Conservation (phyloP, 2,113 vertebrate species). For the Thamnaconus septentrionalis region DNA sequence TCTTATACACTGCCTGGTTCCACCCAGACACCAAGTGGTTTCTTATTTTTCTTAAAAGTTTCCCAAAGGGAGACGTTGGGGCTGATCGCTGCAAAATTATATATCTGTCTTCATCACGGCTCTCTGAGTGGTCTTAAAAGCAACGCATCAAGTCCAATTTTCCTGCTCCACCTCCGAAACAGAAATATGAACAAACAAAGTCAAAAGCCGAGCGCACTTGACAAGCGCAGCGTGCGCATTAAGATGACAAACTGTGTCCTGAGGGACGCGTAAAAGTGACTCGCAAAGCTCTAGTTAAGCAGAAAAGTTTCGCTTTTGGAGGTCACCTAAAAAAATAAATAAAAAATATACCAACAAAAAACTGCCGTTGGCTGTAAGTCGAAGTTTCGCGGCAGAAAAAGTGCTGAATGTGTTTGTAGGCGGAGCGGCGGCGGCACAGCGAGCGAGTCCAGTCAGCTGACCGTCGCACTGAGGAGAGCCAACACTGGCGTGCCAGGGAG, state of each 20-base stretch:
- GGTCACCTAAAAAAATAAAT: constrained; percentile 26
- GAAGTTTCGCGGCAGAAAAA: constrained; percentile 37
- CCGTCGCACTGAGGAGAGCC: constrained; percentile 31
- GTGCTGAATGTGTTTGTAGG: constrained; percentile 44
- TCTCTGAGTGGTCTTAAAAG: no score
- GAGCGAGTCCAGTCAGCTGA: constrained; percentile 14
- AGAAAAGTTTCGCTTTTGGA: constrained; percentile 42
- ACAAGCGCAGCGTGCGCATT: constrained; percentile 29
- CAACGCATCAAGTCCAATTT: no score
- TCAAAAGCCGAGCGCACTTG: constrained; percentile 16
- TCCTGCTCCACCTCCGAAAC: background rate
- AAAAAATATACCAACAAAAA: no score
- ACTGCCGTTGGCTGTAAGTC: constrained; percentile 6
- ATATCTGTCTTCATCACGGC: no score
- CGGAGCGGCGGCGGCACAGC: background rate
- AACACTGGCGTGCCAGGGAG: constrained; percentile 2
- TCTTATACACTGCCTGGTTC: no score
- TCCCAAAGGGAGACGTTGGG: no score
- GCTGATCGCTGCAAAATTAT: no score
- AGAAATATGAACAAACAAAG: background rate
- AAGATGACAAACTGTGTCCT: constrained; percentile 37
- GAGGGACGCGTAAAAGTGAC: constrained; percentile 13
- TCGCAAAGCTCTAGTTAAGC: constrained; percentile 39
- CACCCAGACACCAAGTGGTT: no score
- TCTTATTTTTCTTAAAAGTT: no score